Evolutionary conservation across 23 tunicate genomes (phyloP), one percentile per base, ranked within the genome.

Genomic region (Clavelina lepadiformis): DNA sequence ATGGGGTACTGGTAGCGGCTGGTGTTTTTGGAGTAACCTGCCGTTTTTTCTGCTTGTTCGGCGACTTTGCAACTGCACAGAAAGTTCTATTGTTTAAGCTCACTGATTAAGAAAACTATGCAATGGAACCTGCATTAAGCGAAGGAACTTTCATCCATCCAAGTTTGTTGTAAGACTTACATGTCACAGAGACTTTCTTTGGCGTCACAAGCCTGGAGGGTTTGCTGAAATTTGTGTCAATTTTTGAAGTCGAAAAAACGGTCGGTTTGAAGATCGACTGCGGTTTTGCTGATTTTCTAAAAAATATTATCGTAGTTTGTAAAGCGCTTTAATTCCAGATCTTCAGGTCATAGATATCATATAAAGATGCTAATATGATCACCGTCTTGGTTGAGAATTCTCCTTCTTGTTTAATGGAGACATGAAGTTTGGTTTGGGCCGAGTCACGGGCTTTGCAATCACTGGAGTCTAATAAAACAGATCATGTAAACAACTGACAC

Each of bases 141-240:
- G 15, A 11, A 41, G 49, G 11, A 15, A 11, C 15, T 41, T 15
- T 41, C 15, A 11, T 8, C 15, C 11, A 41, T 15, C 15, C 49
- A 41, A 8, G 49, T 41, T 41, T 15, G 49, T 8, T 41, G 19
- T 11, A 6, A 20, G 2, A 37, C 72, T 46, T 45, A 81, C 88
- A 75, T 32, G 88, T 63, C 3, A 81, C 88, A 2, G 74, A 36
- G 22, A 73, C 79, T 63, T 68, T 74, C 33, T 82, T 82, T 5
- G 91, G 91, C 6, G 82, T 74, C 15, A 46, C 65, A 32, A 68
- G 33, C 51, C 61, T 77, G 0, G 78, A 60, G 8, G 72, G 31
- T 31, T 69, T 74, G 27, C 63, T 74, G 46, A 85, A 85, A 33
- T 70, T 71, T 3, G 74, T 77, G 66, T 77, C 71, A 26, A 77